phyloP scores from a whole-genome alignment of 2,888 invertebrate species.

The Amiota mariae region DNA sequence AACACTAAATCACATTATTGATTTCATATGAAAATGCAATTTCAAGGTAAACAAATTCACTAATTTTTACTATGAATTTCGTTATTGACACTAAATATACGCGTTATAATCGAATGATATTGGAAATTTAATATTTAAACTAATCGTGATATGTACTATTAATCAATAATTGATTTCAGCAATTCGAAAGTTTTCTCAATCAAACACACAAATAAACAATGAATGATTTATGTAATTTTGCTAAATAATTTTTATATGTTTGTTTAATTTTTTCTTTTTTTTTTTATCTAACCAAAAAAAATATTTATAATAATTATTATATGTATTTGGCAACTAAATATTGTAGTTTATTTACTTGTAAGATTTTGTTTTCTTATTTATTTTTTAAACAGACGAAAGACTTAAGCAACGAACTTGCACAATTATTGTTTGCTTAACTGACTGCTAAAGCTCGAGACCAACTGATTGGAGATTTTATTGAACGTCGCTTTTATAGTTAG shows the following conservation, averaged over 20 bases:
- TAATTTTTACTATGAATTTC: too few species aligned
- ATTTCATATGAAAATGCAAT: too few species aligned
- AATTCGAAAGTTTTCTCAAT: too few species aligned
- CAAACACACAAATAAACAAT: not conserved
- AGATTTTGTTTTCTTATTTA: not conserved
- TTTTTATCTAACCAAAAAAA: too few species aligned
- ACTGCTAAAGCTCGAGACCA: conserved; percentile 48
- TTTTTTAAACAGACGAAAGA: not conserved
- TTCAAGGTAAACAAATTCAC: too few species aligned
- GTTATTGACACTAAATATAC: too few species aligned
- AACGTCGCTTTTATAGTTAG: conserved; percentile 57
- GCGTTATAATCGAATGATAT: too few species aligned
- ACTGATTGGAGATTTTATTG: conserved; percentile 56
- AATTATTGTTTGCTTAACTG: not conserved
- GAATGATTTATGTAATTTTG: not conserved
- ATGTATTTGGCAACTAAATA: not conserved
- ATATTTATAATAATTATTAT: not conserved
- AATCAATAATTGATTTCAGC: too few species aligned
- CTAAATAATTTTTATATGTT: not conserved
- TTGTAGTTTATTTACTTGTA: not conserved
- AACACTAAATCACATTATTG: too few species aligned
- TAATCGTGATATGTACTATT: too few species aligned
- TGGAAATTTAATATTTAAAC: too few species aligned
- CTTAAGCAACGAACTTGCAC: conserved; percentile 44
- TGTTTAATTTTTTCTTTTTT: not conserved